Evolutionary conservation across 2,888 invertebrate species (phyloP).

Genomic region (Cecidostiba fungosa): DNA sequence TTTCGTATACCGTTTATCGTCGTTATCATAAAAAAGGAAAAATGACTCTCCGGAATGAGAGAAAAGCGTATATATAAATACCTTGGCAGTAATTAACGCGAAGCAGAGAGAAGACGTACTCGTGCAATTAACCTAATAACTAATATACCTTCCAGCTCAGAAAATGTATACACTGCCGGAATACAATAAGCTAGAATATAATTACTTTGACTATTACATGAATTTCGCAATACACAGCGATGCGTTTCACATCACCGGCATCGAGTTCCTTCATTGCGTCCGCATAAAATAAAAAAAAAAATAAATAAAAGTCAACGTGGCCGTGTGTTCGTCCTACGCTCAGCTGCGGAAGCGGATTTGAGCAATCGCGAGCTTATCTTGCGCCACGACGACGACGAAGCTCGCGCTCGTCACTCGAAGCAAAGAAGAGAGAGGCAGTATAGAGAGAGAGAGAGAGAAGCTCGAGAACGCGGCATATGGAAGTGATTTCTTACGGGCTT

Average conservation of each 20-base stretch:
- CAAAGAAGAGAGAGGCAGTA: not conserved
- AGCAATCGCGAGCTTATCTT: conserved; percentile 52
- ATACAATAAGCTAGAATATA: not conserved
- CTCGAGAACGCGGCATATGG: conserved; percentile 37
- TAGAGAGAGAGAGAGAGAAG: not conserved
- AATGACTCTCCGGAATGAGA: not conserved
- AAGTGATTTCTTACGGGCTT: conserved; percentile 51
- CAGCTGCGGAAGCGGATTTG: conserved; percentile 21
- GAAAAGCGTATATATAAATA: not conserved
- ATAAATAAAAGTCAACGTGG: not conserved
- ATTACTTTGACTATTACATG: not conserved
- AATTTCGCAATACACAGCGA: not conserved
- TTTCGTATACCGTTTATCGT: not conserved
- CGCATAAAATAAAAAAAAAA: not conserved
- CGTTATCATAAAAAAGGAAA: not conserved
- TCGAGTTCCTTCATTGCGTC: too few species aligned
- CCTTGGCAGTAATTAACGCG: not conserved
- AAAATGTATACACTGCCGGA: not conserved
- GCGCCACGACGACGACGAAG: conserved; percentile 37
- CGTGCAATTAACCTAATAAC: not conserved
- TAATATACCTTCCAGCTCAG: not conserved
- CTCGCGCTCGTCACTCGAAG: conserved; percentile 1
- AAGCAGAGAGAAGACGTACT: not conserved
- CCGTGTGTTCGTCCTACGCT: not conserved
- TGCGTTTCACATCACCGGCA: not conserved